A percentile compares a stretch with the other conserved stretches of the same genome.
Conservation (phyloP, 2,797 vertebrate species). For the Choloepus didactylus region DNA sequence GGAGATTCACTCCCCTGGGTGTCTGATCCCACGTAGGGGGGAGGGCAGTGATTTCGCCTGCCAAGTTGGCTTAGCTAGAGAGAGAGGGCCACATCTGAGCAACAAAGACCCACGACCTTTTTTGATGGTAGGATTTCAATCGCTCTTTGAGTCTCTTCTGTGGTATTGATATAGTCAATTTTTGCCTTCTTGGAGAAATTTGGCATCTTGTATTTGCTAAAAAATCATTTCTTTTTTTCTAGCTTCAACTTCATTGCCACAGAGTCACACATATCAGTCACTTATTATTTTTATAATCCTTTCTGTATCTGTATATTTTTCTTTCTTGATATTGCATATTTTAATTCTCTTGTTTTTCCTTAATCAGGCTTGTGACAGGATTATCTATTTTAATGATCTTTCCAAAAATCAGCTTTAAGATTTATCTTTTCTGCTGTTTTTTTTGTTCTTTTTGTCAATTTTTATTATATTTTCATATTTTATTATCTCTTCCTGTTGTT, state of each 20-base stretch:
- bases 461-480: neutral
- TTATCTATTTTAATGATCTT: neutral
- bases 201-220: neutral
- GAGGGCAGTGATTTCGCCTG: too few species aligned
- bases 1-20: too few species aligned
- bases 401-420: neutral
- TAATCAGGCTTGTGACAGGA: neutral
- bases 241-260: neutral
- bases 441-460: conserved; percentile 11
- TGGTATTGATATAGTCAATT: neutral
- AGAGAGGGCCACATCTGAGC: too few species aligned
- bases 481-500: neutral
- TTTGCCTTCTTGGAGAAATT: neutral
- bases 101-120: neutral
- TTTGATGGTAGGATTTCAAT: neutral
- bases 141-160: neutral
- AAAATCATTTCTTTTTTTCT: neutral
- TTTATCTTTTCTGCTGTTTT: neutral
- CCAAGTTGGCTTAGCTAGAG: too few species aligned
- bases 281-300: neutral
- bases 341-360: neutral
- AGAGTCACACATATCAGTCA: neutral
- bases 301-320: neutral
- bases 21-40: too few species aligned
- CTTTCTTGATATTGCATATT: neutral